Evolutionary conservation across 92 coral and sea anemone genomes (phyloP).

Genomic region (Siderastrea siderea): DNA sequence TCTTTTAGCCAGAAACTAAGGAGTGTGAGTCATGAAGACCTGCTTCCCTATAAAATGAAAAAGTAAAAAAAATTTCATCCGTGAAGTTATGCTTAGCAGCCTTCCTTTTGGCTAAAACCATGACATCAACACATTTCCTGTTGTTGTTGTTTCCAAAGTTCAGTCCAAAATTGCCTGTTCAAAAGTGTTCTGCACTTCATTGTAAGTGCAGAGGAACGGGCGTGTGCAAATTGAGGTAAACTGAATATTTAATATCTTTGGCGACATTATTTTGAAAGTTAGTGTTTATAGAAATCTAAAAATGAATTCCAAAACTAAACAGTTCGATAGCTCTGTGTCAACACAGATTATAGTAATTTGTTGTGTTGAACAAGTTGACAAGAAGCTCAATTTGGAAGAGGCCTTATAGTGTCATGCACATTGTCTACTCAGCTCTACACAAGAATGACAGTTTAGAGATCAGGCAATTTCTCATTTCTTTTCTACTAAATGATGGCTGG

Average conservation of each 20-base stretch:
- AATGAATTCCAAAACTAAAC: neutral
- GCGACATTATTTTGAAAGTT: constrained; percentile 29
- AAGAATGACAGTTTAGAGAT: too few species aligned
- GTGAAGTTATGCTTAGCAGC: neutral
- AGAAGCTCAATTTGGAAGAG: neutral
- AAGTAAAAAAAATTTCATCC: too few species aligned
- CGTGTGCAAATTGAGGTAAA: neutral
- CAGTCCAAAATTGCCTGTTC: neutral
- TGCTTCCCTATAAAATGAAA: neutral
- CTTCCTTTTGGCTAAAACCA: neutral
- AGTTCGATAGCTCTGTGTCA: neutral
- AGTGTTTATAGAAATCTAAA: neutral
- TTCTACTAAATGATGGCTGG: too few species aligned
- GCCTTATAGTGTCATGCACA: neutral
- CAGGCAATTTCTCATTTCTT: too few species aligned
- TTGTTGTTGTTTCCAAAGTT: constrained; percentile 14
- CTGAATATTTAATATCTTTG: constrained; percentile 39
- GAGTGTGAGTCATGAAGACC: neutral
- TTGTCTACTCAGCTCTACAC: neutral
- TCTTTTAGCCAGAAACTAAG: neutral
- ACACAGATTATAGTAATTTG: neutral
- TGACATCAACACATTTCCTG: neutral
- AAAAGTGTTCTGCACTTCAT: neutral
- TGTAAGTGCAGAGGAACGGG: neutral
- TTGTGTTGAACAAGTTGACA: neutral